phyloP scores from a whole-genome alignment of 1,140 invertebrate genomes.

The Brachionus sp. region DNA sequence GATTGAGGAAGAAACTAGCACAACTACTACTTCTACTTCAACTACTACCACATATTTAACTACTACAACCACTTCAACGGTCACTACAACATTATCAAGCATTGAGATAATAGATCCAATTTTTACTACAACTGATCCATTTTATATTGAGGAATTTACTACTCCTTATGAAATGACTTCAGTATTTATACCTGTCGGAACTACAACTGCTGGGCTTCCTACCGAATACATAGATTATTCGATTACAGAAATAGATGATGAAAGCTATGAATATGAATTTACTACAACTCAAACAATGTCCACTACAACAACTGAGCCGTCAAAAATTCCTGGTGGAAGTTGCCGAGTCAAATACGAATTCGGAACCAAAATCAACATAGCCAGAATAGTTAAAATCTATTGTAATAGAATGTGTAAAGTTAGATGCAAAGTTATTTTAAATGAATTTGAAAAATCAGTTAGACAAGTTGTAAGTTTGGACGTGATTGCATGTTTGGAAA shows the following conservation, averaged over 20 bases:
- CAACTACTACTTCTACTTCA: background rate
- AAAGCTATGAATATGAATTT: background rate
- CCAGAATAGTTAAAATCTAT: slow-evolving; percentile 7
- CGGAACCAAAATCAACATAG: slow-evolving; percentile 36
- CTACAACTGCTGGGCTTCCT: background rate
- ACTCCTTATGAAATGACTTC: background rate
- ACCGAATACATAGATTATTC: background rate
- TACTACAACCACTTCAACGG: background rate
- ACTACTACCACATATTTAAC: background rate
- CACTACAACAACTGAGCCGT: background rate
- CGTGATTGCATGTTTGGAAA: slow-evolving; percentile 38
- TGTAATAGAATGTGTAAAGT: slow-evolving; percentile 42
- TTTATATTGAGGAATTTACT: background rate
- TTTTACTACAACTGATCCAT: background rate
- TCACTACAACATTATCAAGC: background rate
- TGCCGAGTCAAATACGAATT: slow-evolving; percentile 5
- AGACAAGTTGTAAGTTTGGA: slow-evolving; percentile 7
- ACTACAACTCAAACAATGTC: background rate
- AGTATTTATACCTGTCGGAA: background rate
- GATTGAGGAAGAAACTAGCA: background rate
- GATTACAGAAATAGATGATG: background rate
- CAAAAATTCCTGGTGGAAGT: background rate
- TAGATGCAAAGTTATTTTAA: background rate
- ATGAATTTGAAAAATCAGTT: slow-evolving; percentile 14
- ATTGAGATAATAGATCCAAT: background rate